A percentile compares a stretch with the other conserved stretches of the same genome.
Conservation (phyloP, 2,113 vertebrate genomes). For the Lathamus discolor region DNA sequence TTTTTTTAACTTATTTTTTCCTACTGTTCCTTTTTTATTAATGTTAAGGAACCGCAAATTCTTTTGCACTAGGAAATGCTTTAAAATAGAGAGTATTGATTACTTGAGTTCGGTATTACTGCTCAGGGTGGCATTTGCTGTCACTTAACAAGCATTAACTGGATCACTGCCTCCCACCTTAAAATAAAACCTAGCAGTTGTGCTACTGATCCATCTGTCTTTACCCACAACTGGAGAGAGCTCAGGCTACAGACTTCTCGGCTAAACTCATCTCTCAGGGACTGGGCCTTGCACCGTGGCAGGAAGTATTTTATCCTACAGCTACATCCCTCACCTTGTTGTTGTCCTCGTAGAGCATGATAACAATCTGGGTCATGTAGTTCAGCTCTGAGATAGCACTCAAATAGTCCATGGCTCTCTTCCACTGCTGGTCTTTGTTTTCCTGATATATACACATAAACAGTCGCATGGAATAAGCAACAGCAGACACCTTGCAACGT, state of each 20-base stretch:
- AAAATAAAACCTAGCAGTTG: background rate
- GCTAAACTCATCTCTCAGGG: background rate
- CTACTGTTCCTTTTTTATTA: background rate
- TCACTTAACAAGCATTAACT: background rate
- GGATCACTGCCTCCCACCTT: background rate
- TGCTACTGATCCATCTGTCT: background rate
- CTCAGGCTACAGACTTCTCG: background rate
- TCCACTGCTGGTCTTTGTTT: constrained; percentile 95
- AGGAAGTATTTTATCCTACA: constrained; percentile 11
- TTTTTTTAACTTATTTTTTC: background rate
- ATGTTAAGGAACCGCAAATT: background rate
- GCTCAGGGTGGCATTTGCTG: background rate
- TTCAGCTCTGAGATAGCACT: constrained; percentile 97
- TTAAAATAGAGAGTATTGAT: background rate
- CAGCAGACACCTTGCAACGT: constrained; percentile 2
- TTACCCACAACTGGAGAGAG: background rate
- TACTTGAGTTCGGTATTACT: background rate
- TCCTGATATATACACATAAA: constrained; percentile 78
- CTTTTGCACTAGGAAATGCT: background rate
- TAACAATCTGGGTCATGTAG: constrained; percentile 99
- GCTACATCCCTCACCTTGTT: constrained; percentile 84
- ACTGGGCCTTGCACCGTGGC: fast-evolving
- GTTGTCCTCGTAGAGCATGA: constrained; percentile 99
- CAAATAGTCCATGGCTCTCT: constrained; percentile 96
- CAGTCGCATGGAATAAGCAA: constrained; percentile 13